Conservation (phyloP, 2,797 vertebrate genomes). For the Mionectes olivaceus region DNA sequence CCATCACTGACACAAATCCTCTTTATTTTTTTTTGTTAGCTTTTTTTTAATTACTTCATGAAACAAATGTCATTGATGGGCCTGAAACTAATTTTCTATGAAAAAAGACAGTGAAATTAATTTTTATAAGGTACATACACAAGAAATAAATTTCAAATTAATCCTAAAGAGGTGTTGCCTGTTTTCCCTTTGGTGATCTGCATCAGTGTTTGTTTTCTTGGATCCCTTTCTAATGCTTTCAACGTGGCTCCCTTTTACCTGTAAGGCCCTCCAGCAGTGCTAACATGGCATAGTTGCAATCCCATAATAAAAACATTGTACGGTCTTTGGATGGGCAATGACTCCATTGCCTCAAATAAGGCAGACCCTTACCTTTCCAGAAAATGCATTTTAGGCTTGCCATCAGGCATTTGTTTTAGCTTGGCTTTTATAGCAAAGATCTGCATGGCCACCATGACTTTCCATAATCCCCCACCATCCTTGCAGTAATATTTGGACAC, state of each 20-base stretch:
- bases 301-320: not conserved
- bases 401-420: not conserved
- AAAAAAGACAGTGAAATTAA: not conserved
- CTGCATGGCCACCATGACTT: not conserved
- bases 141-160: not conserved
- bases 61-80: not conserved
- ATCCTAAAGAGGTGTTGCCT: not conserved
- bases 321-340: not conserved
- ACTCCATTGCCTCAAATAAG: not conserved
- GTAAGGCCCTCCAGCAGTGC: not conserved
- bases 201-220: not conserved
- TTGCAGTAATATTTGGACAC: not conserved
- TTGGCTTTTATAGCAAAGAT: not conserved
- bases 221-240: not conserved
- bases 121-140: not conserved
- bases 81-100: not conserved
- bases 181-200: not conserved
- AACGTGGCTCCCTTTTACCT: not conserved
- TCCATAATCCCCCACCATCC: not conserved
- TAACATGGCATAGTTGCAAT: not conserved
- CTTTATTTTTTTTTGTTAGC: not conserved
- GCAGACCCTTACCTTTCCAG: not conserved
- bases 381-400: not conserved
- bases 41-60: not conserved
- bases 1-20: not conserved